Evolutionary conservation across 2,797 vertebrate genomes (phyloP).

Genomic region (Neopelma chrysocephalum): DNA sequence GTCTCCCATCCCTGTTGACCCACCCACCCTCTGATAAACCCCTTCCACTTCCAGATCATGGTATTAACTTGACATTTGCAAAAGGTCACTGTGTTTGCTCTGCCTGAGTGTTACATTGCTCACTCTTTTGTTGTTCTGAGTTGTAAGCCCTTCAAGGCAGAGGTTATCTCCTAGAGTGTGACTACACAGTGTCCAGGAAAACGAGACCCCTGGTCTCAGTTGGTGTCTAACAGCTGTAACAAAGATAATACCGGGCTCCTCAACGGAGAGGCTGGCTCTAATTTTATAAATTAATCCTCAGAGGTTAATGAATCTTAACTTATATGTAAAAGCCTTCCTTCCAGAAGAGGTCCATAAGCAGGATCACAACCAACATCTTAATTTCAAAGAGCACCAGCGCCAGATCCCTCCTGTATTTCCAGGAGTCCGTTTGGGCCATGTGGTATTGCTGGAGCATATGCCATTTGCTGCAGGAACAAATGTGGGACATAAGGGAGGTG

Average conservation of each 20-base stretch:
- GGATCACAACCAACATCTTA: not conserved
- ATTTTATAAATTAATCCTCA: not conserved
- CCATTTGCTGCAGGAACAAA: slow-evolving; percentile 29
- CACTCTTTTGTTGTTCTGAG: slow-evolving; percentile 14
- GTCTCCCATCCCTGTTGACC: not conserved
- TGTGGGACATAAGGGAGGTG: slow-evolving; percentile 15
- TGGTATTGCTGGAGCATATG: not conserved
- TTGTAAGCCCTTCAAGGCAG: not conserved
- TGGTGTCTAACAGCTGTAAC: not conserved
- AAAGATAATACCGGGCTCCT: not conserved
- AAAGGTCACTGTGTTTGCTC: slow-evolving; percentile 25
- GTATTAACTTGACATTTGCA: slow-evolving; percentile 60
- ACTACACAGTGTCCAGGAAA: not conserved
- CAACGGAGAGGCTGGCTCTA: not conserved
- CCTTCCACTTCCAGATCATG: slow-evolving; percentile 40
- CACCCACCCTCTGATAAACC: not conserved
- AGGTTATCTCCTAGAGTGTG: not conserved
- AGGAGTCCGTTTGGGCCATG: not conserved
- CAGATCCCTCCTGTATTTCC: not conserved
- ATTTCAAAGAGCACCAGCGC: not conserved
- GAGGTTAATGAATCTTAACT: not conserved
- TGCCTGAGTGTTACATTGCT: slow-evolving; percentile 18
- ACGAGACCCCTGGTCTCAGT: not conserved
- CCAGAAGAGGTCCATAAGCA: not conserved
- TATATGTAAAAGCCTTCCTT: not conserved